Base-by-base conservation (phyloP, 1,140 invertebrate genomes). In the Cotesia vestalis region DNA sequence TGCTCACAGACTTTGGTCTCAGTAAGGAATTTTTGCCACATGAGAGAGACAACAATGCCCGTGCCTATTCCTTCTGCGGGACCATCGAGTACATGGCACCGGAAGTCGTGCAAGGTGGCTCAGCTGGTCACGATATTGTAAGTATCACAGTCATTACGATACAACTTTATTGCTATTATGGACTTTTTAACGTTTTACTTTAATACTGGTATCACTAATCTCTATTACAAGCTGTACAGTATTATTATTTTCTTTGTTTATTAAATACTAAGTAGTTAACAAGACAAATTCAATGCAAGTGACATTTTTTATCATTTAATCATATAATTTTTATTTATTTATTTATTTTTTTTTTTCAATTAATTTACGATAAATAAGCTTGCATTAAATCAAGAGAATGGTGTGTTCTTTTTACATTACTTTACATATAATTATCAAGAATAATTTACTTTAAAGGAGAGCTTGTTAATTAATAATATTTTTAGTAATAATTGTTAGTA, bases 81-180 rank as follows among this genome's bases (percentile, higher is more conserved):
- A 99, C 97, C 59, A 95, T 99, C 74, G 97, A 99, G 82, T 97
- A 96, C 81, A 97, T 97, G 96, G 95, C 96, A 3, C 96, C 96
- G 2, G 96, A 98, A 86, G 94, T 98, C 12, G 94, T 98, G 38
- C 88, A 92, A 74, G 93, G 93, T 61, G 92, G 93, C 68, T 91
- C 90, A 55, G 90, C 91, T 66, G 96, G 96, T 38, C 96, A 98
- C 85, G 94, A 97, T 91, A 93, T 94, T 83, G 94, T 95, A 85
- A 94, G 92, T 92, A 67, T 17, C 53, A 51, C 71, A 71, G 38
- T 71, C 14, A 74, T 71, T 67, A 71, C 51, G 55, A n/a, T 53
- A 53, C 20, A 17, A 57, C 11, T 62, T 55, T 61, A 60, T 57
- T 46, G 40, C 40, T 46, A 11, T 46, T 8, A 46, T 46, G 40